Base-by-base conservation (phyloP, 2,113 vertebrate species). In the Meleagris gallopavo region DNA sequence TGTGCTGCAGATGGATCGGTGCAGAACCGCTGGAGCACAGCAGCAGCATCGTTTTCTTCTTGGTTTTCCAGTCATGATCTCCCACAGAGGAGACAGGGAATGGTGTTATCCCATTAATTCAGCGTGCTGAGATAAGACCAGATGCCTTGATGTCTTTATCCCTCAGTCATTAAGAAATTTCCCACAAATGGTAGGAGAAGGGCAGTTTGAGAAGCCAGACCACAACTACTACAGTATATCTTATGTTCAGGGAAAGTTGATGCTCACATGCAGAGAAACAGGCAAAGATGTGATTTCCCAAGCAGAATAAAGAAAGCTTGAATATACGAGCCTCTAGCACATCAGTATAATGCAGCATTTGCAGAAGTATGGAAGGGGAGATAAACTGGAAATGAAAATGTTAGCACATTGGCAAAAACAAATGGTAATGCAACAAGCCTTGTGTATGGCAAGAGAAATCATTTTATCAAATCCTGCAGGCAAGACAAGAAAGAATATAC, bases 91-190 rank as follows among this genome's bases (percentile, higher is more conserved):
- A 93, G 48, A n/a, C 2, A 46, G 34, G n/a, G 34, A 61, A 38
- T 2, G 3, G 8, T 0, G 2, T 73, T 27, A 18, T n/a, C 17
- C n/a, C 45, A 0, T 11, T 29, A 29, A 67, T 29, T 50, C 38
- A 70, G 27, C 15, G 34, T 2, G 1, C n/a, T 76, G 43, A 65
- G 46, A 20, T 78, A 52, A 78, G 43, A 46, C 5, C 29, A 79
- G 46, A 8, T 3, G 76, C 46, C 4, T 74, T 70, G 77, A 81
- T 78, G 18, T 88, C 17, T 55, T 20, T 61, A 18, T 10, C 22
- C 13, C 41, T 24, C n/a, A 48, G 16, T 32, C 41, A 6, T 60
- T 19, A 60, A 61, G 18, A 40, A 54, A 27, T 83, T 69, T 65
- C 36, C 13, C 50, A 6, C 43, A 57, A 82, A 50, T 10, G 8